Conservation (phyloP, 2,113 vertebrate genomes). For the Anseranas semipalmata region DNA sequence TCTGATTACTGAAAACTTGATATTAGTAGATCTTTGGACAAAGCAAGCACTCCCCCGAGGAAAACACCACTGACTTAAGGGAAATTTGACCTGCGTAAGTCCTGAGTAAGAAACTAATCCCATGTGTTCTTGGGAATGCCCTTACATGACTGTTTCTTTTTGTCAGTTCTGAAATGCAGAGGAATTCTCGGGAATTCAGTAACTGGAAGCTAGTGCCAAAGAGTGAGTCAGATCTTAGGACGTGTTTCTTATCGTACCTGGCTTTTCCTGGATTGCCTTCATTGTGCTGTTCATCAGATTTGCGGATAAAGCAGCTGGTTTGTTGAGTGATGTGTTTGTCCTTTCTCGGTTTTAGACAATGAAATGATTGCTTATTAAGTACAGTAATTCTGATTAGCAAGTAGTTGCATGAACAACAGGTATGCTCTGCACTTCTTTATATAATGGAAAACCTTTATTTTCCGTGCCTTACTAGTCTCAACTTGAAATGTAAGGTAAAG, state of each 20-base stretch:
- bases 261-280: constrained; percentile 54
- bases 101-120: constrained; percentile 50
- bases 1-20: not conserved
- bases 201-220: not conserved
- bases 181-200: constrained; percentile 61
- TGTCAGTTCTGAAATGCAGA: not conserved
- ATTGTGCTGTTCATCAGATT: rapidly evolving
- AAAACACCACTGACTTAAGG: constrained; percentile 47
- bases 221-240: constrained; percentile 25
- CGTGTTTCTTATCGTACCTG: not conserved
- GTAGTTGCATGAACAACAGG: not conserved
- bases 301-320: not conserved
- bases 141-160: constrained; percentile 24
- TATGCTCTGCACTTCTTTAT: not conserved
- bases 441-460: not conserved
- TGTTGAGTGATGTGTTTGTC: not conserved
- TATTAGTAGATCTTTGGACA: not conserved
- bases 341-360: not conserved
- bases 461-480: not conserved
- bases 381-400: not conserved
- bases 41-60: not conserved
- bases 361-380: not conserved
- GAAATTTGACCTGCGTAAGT: constrained; percentile 56
- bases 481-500: not conserved
- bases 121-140: constrained; percentile 32